A percentile compares a stretch with the other conserved stretches of the same genome.
Conservation (phyloP, 2,113 vertebrate species). For the Acrocephalus arundinaceus region DNA sequence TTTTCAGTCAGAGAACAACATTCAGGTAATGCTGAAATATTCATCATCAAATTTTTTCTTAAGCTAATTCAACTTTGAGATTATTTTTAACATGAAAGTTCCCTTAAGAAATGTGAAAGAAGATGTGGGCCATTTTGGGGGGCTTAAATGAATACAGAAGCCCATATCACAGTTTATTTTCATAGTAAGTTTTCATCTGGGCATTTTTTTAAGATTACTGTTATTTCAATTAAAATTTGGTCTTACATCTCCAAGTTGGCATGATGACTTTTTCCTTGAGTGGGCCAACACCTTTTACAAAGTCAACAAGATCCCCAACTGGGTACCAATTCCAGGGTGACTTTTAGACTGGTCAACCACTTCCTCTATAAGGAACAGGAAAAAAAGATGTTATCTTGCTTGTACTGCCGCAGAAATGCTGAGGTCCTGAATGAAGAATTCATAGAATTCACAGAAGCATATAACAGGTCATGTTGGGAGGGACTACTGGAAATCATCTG, state of each 20-base stretch:
- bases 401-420: slow-evolving; percentile 3
- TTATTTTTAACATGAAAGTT: slow-evolving; percentile 43
- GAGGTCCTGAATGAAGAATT: slow-evolving; percentile 34
- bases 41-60: neutral
- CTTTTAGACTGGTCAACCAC: neutral
- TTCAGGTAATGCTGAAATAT: slow-evolving; percentile 39
- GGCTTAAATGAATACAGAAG: slow-evolving; percentile 8
- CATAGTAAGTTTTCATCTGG: neutral
- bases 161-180: neutral
- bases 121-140: neutral
- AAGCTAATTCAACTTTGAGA: neutral
- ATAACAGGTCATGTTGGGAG: neutral
- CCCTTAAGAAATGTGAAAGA: neutral
- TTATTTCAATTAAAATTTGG: slow-evolving; percentile 20
- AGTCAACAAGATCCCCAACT: neutral
- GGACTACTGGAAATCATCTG: neutral
- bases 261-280: slow-evolving; percentile 44
- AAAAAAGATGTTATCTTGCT: slow-evolving; percentile 13
- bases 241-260: neutral
- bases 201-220: neutral
- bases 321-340: neutral
- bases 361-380: neutral
- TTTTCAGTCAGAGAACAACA: slow-evolving; percentile 37
- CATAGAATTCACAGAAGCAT: neutral
- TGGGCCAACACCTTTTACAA: neutral